Evolutionary conservation across 2,888 invertebrate species (phyloP), one percentile per base, ranked within the genome.

Genomic region (Megamerina dolium): DNA sequence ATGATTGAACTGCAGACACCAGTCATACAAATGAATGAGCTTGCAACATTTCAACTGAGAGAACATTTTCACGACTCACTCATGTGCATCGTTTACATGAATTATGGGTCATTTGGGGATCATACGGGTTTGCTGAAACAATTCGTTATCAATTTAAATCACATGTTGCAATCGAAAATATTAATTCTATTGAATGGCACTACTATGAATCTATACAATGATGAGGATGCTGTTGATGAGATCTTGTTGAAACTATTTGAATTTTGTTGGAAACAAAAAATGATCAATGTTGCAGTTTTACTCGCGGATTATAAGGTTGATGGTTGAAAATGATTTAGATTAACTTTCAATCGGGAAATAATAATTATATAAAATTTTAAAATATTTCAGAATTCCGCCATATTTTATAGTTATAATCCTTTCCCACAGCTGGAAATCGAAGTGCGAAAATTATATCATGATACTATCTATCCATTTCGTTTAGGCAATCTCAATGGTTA

Each of bases 231-330:
- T 14, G 40, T 34, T 4, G 38, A 51, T 27, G 42, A 43, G 6
- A 12, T 4, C 2, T 27, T 59, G 34, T 31, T 57, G 1, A 26
- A 52, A 12, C 43, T 62, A 3, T 64, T 68, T 29, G n/a, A 19
- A 0, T 43, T 45, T 14, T 63, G 63, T 47, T 59, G 63, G 59
- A 36, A 31, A 27, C 41, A 51, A 29, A 57, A 53, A 19, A 36
- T 68, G 18, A 46, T 64, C 5, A 65, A 66, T 55, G 61, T 58
- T 2, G 34, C 56, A 4, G 62, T 56, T 0, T 4, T 66, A 1
- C 53, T 61, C 34, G 45, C 40, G 1, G 50, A 62, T 36, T 63
- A 50, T 26, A 40, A 57, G 55, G 64, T 62, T 17, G 12, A 20
- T 21, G 14, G n/a, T 20, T 36, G 3, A 23, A 23, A 9, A 2